Conservation (phyloP, 2,888 invertebrate species). For the Mactromeris polynyma region DNA sequence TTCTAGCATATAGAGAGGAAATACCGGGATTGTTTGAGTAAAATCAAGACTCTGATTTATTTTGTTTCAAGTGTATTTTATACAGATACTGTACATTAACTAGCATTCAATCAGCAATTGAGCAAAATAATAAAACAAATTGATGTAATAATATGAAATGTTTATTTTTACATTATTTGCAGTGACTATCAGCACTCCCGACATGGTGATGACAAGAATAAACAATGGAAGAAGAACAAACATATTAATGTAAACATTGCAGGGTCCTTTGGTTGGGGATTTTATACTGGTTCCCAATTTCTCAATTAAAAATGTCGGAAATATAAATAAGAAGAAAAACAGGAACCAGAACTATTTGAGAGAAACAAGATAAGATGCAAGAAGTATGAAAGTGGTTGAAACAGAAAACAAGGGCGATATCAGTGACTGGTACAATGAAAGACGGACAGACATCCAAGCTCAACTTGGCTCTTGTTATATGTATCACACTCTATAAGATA, state of each 20-base stretch:
- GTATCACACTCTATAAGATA: background rate
- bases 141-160: conserved; percentile 60
- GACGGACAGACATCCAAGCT: conserved; percentile 34
- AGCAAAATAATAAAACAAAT: conserved; percentile 57
- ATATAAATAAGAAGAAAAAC: conserved; percentile 50
- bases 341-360: conserved; percentile 31
- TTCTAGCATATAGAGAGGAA: background rate
- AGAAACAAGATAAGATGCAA: background rate
- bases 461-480: conserved; percentile 29
- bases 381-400: background rate
- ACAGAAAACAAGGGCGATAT: background rate
- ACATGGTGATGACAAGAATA: conserved; percentile 68
- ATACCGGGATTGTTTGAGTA: background rate
- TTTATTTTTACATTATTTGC: conserved; percentile 75
- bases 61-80: conserved; percentile 52
- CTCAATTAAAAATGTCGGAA: conserved; percentile 52
- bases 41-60: conserved; percentile 31
- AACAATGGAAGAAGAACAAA: conserved; percentile 34
- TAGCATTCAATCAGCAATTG: conserved; percentile 57
- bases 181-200: conserved; percentile 69
- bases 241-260: conserved; percentile 48
- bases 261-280: conserved; percentile 32
- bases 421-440: conserved; percentile 11
- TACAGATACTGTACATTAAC: conserved; percentile 54
- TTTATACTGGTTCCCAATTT: conserved; percentile 32